Conservation (phyloP, 2,113 vertebrate genomes). For the Phylloscopus whistleri region DNA sequence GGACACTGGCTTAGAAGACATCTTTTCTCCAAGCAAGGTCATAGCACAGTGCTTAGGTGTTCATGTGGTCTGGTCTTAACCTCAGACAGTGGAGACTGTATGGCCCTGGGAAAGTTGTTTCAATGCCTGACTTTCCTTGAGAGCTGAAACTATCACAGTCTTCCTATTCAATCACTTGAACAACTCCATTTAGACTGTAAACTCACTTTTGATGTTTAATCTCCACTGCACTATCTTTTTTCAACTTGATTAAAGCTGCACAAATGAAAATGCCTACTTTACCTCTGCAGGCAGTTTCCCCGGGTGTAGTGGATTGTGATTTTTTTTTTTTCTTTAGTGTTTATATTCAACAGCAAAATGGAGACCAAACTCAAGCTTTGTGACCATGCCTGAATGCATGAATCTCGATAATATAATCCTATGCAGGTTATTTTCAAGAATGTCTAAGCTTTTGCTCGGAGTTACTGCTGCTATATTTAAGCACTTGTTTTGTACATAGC, state of each 20-base stretch:
- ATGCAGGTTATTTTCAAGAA: background rate
- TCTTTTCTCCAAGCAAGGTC: background rate
- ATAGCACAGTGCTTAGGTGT: background rate
- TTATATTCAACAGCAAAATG: background rate
- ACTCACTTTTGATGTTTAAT: background rate
- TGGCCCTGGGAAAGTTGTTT: background rate
- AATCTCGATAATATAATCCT: background rate
- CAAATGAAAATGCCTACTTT: background rate
- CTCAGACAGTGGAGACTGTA: background rate
- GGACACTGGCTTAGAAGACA: no score
- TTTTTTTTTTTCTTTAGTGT: background rate
- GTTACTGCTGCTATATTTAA: background rate
- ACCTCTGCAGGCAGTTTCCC: fast-evolving
- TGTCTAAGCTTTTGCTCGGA: background rate
- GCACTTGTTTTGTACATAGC: background rate
- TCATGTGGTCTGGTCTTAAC: background rate
- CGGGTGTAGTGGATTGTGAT: background rate
- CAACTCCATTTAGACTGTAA: background rate
- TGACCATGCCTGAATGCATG: no score
- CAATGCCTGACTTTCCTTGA: background rate
- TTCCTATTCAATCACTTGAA: background rate
- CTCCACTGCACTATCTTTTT: background rate
- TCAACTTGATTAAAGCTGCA: background rate
- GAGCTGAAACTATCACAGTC: background rate
- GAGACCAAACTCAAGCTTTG: no score